Percentiles rank a stretch among this genome's conserved stretches.
phyloP scores from a whole-genome alignment of 1,140 invertebrate species.

The Gonatopus flavifemur region DNA sequence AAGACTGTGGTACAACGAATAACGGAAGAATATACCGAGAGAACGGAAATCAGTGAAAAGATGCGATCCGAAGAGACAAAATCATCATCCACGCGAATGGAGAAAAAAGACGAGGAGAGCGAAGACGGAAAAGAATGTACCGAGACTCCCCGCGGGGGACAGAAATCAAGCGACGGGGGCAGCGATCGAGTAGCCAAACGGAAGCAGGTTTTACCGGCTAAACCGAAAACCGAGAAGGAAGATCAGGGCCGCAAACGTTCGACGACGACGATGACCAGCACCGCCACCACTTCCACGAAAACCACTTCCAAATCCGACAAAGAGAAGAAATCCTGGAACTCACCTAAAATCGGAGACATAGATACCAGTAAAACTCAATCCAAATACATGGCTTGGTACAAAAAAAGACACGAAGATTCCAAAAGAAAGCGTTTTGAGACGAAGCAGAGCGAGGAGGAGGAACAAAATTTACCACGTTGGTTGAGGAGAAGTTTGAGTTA shows the following conservation, averaged over 20 bases:
- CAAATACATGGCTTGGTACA: conserved; percentile 63
- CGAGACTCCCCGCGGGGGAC: background rate
- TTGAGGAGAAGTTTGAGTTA: conserved; percentile 28
- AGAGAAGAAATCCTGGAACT: conserved; percentile 18
- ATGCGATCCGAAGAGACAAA: background rate
- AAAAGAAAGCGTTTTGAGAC: no score
- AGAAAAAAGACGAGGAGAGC: conserved; percentile 26
- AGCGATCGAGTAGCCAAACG: background rate
- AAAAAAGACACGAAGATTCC: conserved; percentile 42
- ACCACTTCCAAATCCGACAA: conserved; percentile 13
- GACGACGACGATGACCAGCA: conserved; percentile 22
- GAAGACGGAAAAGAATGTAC: background rate
- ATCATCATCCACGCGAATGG: no score
- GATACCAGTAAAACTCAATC: conserved; percentile 41
- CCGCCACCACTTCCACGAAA: background rate
- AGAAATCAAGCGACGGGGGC: background rate
- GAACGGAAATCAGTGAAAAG: background rate
- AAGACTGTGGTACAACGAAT: no score
- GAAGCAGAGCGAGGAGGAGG: conserved; percentile 30
- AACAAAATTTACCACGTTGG: conserved; percentile 42
- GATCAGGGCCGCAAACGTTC: conserved; percentile 4
- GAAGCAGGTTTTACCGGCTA: background rate
- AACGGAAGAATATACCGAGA: conserved; percentile 10
- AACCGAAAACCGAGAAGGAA: conserved; percentile 6
- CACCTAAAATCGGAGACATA: conserved; percentile 19